These are phyloP conservation scores for Leptopilina boulardi DNA, from an alignment of 1,140 invertebrate genomes.

Conservation along the genomic window DNA sequence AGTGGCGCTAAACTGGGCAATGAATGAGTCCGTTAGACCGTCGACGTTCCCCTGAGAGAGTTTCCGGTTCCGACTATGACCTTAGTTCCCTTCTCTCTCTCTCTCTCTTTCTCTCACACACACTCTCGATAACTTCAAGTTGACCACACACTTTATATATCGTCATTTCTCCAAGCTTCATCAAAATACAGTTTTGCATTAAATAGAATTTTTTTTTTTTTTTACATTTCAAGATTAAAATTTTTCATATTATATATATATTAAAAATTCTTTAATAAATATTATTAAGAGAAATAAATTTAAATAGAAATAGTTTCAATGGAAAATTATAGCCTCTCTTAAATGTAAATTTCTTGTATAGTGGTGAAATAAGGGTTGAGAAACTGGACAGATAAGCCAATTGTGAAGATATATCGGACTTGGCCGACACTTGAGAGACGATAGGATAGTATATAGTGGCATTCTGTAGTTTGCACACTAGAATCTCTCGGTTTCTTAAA, in stretches of 20 bases:
- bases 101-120: too few relatives aligned
- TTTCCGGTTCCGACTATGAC: constrained; percentile 47
- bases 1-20: constrained; percentile 73
- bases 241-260: too few relatives aligned
- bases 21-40: constrained; percentile 72
- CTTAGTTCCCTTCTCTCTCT: too few relatives aligned
- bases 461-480: constrained; percentile 53
- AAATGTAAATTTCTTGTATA: too few relatives aligned
- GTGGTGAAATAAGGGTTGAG: not conserved
- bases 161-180: constrained; percentile 9
- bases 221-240: too few relatives aligned
- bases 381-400: not conserved
- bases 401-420: constrained; percentile 4
- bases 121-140: constrained; percentile 21
- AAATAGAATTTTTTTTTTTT: too few relatives aligned
- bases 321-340: too few relatives aligned
- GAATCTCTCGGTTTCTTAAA: constrained; percentile 50
- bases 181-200: not conserved
- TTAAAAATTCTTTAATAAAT: too few relatives aligned
- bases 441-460: constrained; percentile 43
- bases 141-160: constrained; percentile 25
- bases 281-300: too few relatives aligned
- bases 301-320: too few relatives aligned
- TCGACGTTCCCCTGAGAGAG: constrained; percentile 56
- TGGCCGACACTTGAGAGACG: constrained; percentile 44